These are phyloP conservation scores for Leptinotarsa haldemani DNA, from an alignment of 2,888 invertebrate species.

Conservation along the genomic window DNA sequence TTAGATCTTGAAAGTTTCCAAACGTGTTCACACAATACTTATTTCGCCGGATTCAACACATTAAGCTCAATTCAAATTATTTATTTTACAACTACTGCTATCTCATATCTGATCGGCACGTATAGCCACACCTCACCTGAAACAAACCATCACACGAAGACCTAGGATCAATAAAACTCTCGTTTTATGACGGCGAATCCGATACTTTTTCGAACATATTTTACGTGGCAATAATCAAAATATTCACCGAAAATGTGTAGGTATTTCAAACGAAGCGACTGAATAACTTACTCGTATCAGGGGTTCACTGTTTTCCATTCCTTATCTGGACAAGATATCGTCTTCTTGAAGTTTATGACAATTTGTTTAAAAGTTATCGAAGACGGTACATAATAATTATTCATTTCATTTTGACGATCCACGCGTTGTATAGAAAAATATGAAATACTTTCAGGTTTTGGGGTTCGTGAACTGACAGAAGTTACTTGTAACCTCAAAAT, in stretches of 20 bases:
- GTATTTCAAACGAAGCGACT: conserved; percentile 17
- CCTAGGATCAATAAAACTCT: background rate
- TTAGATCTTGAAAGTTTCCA: no score
- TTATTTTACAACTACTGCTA: background rate
- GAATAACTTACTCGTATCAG: background rate
- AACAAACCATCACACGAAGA: background rate
- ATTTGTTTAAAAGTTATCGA: background rate
- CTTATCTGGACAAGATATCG: background rate
- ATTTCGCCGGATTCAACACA: background rate
- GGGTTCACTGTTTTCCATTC: background rate
- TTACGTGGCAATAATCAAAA: conserved; percentile 30
- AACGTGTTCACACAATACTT: no score
- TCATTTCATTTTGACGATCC: background rate
- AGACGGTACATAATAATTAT: background rate
- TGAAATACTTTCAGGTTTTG: no score
- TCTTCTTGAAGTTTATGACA: background rate
- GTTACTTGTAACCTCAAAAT: no score
- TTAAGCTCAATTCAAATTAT: background rate
- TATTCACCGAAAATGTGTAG: conserved; percentile 31
- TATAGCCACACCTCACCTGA: background rate
- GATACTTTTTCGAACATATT: background rate
- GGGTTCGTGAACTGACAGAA: no score
- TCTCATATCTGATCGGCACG: background rate
- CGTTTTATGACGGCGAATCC: background rate
- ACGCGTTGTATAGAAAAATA: no score